Base-by-base conservation (phyloP, 2,888 invertebrate genomes). In the Hydraecia micacea region DNA sequence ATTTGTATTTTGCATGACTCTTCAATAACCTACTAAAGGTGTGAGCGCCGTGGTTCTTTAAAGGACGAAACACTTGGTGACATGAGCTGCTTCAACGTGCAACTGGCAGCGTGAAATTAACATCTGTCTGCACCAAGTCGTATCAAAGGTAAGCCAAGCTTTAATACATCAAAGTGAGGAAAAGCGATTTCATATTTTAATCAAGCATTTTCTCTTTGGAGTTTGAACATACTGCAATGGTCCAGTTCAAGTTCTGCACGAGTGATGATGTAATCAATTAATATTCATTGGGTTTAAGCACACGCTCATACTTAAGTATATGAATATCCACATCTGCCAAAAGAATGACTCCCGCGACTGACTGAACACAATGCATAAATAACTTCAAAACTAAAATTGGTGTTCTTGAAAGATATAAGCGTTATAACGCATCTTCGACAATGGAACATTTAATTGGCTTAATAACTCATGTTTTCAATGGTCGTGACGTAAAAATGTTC, bases 381-480 rank as follows among this genome's bases (percentile, higher is more conserved):
- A 72, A 81, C 77, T 73, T 75, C 42, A 58, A 49, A 67, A 74
- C 74, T 65, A 68, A 81, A 77, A 80, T 58, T 66, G 67, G 32
- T 79, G 58, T 71, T 81, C 79, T 80, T 80, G 55, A 81, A 87
- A 77, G 39, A 60, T 69, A 76, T 52, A 25, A 21, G 65, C 70
- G 58, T 73, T 79, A 81, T 70, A 83, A 70, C 76, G 77, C 75
- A 80, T 86, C 75, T 76, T 84, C 58, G 82, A 90, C 89, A 88
- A 89, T 86, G 77, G 77, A 79, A 81, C 78, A 81, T 88, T 84
- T 87, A 87, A 90, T 89, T 84, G 84, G 79, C 72, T 79, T 73
- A 78, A 89, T 91, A 86, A 90, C 85, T 91, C 86, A 86, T 82
- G 78, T 83, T 83, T 87, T 87, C 84, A 88, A 85, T 82, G 83